phyloP scores from a whole-genome alignment of 2,888 invertebrate genomes.

The Rhopalosiphum nymphaeae region DNA sequence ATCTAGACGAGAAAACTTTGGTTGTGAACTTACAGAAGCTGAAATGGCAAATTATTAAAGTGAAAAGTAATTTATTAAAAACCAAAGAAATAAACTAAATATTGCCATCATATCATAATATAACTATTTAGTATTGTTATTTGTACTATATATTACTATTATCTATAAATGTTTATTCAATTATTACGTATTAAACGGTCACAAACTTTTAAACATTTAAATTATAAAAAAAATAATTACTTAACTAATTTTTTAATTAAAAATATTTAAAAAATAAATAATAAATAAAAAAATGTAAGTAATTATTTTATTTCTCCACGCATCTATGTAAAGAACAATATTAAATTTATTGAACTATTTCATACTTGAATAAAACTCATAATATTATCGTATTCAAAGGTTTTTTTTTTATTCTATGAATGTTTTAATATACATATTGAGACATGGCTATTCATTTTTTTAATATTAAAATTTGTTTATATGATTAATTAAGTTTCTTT shows the following conservation, averaged over 20 bases:
- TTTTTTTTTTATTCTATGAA: not conserved
- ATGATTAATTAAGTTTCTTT: too few species aligned
- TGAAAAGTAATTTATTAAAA: not conserved
- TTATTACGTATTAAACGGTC: not conserved
- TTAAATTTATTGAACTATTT: too few species aligned
- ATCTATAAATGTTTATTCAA: not conserved
- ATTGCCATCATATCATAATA: too few species aligned
- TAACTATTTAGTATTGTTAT: not conserved
- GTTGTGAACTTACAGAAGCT: fast-evolving
- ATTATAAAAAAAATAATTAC: not conserved
- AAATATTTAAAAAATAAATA: not conserved
- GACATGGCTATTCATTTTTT: not conserved
- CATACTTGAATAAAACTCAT: too few species aligned
- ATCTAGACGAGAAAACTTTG: not conserved
- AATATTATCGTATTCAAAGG: too few species aligned
- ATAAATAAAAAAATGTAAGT: too few species aligned
- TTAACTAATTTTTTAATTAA: not conserved
- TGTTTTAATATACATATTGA: not conserved
- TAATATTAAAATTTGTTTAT: too few species aligned
- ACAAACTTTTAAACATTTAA: not conserved
- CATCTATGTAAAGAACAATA: too few species aligned
- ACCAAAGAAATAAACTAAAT: not conserved
- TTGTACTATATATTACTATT: too few species aligned
- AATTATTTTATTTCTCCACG: too few species aligned
- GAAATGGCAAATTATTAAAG: not conserved